Percentiles rank a stretch among this genome's conserved stretches.
Evolutionary conservation across 2,797 vertebrate species (phyloP).

Genomic region (Cyclopterus lumpus): DNA sequence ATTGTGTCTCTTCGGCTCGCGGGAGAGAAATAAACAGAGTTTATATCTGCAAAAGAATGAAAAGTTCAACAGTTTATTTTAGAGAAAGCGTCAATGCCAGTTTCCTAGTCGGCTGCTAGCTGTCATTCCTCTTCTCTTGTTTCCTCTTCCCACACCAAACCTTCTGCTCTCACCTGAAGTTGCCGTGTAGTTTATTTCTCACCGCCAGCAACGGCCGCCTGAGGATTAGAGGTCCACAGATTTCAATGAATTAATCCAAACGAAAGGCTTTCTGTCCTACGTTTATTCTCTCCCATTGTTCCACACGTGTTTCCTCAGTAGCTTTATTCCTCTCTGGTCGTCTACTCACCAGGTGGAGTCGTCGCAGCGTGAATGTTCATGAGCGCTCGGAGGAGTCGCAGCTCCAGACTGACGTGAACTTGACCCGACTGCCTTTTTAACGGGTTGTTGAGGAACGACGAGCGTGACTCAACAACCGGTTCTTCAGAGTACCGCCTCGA

Average conservation of each 20-base stretch:
- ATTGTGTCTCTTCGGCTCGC: not conserved
- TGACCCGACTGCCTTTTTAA: not conserved
- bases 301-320: not conserved
- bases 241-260: not conserved
- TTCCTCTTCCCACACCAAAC: not conserved
- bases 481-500: too few relatives aligned
- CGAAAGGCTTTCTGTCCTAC: not conserved
- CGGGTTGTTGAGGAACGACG: not conserved
- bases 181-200: not conserved
- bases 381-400: not conserved
- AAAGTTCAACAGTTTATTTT: not conserved
- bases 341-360: not conserved
- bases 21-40: not conserved
- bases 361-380: not conserved
- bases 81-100: not conserved
- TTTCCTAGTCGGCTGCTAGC: too few relatives aligned
- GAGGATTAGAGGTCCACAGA: not conserved
- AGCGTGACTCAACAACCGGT: not conserved
- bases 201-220: not conserved
- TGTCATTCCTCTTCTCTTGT: not conserved
- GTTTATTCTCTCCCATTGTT: not conserved
- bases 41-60: not conserved
- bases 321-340: not conserved
- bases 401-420: not conserved
- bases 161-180: not conserved